Evolutionary conservation across 1,140 invertebrate genomes (phyloP).

Genomic region (Trachymyrmex septentrionalis): DNA sequence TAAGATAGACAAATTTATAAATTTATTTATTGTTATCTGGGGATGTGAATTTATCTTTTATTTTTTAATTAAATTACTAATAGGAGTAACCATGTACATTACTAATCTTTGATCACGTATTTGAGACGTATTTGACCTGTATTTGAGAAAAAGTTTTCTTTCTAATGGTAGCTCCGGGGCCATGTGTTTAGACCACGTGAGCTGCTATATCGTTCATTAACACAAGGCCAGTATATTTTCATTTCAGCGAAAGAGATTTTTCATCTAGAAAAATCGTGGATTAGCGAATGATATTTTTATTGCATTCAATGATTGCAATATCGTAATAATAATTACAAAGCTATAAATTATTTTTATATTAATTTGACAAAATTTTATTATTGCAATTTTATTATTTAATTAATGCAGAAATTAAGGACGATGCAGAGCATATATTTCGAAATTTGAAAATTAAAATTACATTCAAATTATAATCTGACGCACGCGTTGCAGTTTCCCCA

Average conservation of each 20-base stretch:
- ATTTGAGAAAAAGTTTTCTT: conserved; percentile 26
- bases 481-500: not conserved
- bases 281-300: not conserved
- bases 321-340: not conserved
- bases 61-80: conserved; percentile 14
- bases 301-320: conserved; percentile 7
- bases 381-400: too few relatives aligned
- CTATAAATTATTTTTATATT: conserved; percentile 15
- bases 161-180: not conserved
- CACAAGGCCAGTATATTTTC: not conserved
- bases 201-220: not conserved
- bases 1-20: not conserved
- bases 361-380: not conserved
- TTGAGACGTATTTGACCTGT: too few relatives aligned
- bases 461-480: not conserved
- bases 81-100: conserved; percentile 1
- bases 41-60: conserved; percentile 3
- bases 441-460: not conserved
- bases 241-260: conserved; percentile 6
- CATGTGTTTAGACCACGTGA: conserved; percentile 51
- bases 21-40: not conserved
- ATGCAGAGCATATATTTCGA: not conserved
- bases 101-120: conserved; percentile 39
- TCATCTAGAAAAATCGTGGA: not conserved
- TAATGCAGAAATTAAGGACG: not conserved